Conservation (phyloP, 2,113 vertebrate species). For the Poeciliopsis turrubarensis region DNA sequence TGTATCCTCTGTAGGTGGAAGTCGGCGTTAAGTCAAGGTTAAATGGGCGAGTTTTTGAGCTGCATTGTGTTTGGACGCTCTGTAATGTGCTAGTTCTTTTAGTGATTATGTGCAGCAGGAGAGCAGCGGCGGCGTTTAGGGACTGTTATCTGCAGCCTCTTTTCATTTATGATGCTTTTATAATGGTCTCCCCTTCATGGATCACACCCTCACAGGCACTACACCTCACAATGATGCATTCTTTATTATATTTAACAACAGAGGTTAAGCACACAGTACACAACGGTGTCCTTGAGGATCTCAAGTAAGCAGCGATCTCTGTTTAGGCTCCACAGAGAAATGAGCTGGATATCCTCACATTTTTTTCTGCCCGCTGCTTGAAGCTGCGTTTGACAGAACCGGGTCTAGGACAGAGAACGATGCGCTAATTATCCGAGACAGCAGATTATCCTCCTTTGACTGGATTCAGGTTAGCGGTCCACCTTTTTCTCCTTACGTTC, state of each 20-base stretch:
- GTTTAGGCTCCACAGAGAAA: slow-evolving; percentile 20
- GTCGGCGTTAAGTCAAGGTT: slow-evolving; percentile 57
- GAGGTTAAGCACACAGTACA: slow-evolving; percentile 56
- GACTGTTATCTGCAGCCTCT: slow-evolving; percentile 58
- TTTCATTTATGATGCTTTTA: slow-evolving; percentile 67
- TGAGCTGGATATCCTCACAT: slow-evolving; percentile 18
- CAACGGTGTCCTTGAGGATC: slow-evolving; percentile 46
- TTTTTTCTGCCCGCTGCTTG: slow-evolving; percentile 9
- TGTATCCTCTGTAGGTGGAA: slow-evolving; percentile 38
- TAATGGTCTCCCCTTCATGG: slow-evolving; percentile 67
- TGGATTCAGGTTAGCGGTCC: not conserved
- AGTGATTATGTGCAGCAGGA: slow-evolving; percentile 48
- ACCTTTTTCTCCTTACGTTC: not conserved
- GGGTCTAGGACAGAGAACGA: not conserved
- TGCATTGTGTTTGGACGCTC: slow-evolving; percentile 31
- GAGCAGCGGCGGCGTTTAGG: slow-evolving; percentile 53
- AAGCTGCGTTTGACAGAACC: slow-evolving; percentile 25
- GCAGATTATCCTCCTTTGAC: slow-evolving; percentile 2
- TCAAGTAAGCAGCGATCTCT: slow-evolving; percentile 3
- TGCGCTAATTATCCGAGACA: not conserved
- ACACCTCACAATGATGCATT: slow-evolving; percentile 41
- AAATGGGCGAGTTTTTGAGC: slow-evolving; percentile 43
- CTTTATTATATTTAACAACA: slow-evolving; percentile 62
- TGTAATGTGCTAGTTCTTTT: slow-evolving; percentile 47
- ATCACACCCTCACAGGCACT: slow-evolving; percentile 60